phyloP scores from a whole-genome alignment of 2,888 invertebrate species.

The Pilophorus perplexus region DNA sequence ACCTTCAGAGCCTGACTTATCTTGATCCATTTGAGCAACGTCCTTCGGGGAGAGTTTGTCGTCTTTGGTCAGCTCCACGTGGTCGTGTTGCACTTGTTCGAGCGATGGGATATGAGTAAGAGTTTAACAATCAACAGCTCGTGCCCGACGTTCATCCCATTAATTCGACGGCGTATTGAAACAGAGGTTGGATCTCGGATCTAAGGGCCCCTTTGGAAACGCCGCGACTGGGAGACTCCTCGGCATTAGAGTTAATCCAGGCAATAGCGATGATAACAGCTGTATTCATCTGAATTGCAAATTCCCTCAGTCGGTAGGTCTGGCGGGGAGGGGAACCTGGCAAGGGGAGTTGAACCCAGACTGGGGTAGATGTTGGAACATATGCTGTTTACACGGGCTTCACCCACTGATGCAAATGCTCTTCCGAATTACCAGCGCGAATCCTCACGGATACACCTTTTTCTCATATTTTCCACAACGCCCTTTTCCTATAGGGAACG shows the following conservation, averaged over 20 bases:
- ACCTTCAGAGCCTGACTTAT: too few relatives aligned
- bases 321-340: not conserved
- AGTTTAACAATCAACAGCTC: not conserved
- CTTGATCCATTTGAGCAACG: too few relatives aligned
- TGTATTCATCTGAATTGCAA: slow-evolving; percentile 42
- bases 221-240: slow-evolving; percentile 12
- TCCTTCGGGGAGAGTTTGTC: too few relatives aligned
- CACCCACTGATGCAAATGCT: slow-evolving; percentile 39
- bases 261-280: slow-evolving; percentile 42
- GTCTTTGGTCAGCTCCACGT: too few relatives aligned
- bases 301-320: not conserved
- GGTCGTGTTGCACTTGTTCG: too few relatives aligned
- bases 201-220: not conserved
- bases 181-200: slow-evolving; percentile 1
- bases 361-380: slow-evolving; percentile 13
- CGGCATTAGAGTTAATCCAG: slow-evolving; percentile 37
- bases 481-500: too few relatives aligned
- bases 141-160: not conserved
- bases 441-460: slow-evolving; percentile 1
- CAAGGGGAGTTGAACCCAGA: not conserved
- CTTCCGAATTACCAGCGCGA: slow-evolving; percentile 24
- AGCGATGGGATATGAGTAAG: too few relatives aligned
- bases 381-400: slow-evolving; percentile 40
- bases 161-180: slow-evolving; percentile 23
- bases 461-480: not conserved